A percentile compares a stretch with the other conserved stretches of the same genome.
phyloP scores from a whole-genome alignment of 2,113 vertebrate species.

The Hystrix cristata region DNA sequence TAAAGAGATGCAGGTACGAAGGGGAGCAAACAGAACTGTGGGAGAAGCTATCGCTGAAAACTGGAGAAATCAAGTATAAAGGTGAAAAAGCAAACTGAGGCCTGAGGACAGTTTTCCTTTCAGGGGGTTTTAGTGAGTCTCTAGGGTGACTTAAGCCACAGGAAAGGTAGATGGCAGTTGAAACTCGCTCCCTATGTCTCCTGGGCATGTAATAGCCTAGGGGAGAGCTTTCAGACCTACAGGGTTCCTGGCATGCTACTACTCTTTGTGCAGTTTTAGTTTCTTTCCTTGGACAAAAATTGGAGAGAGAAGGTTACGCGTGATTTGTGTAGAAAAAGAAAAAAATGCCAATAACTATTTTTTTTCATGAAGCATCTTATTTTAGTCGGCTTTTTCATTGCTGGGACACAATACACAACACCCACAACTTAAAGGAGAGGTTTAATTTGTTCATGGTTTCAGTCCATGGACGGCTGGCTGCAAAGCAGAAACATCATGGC shows the following conservation, averaged over 20 bases:
- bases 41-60: not conserved
- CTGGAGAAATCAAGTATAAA: accelerated
- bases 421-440: not conserved
- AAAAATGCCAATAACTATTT: not conserved
- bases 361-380: not conserved
- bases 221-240: accelerated
- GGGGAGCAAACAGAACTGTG: not conserved
- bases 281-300: not conserved
- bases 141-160: not conserved
- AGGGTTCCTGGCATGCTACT: not conserved
- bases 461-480: not conserved
- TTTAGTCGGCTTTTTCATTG: not conserved
- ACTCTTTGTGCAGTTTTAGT: not conserved
- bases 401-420: not conserved
- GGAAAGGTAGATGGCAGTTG: accelerated
- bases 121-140: not conserved
- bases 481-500: not conserved
- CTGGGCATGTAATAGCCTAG: not conserved
- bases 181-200: not conserved
- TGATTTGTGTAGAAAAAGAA: not conserved
- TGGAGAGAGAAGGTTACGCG: not conserved
- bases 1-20: not conserved
- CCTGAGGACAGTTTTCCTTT: not conserved
- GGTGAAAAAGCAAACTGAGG: not conserved
- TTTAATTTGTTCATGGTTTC: not conserved